phyloP scores from a whole-genome alignment of 1,140 invertebrate genomes.

The Hydropsyche tenuis region DNA sequence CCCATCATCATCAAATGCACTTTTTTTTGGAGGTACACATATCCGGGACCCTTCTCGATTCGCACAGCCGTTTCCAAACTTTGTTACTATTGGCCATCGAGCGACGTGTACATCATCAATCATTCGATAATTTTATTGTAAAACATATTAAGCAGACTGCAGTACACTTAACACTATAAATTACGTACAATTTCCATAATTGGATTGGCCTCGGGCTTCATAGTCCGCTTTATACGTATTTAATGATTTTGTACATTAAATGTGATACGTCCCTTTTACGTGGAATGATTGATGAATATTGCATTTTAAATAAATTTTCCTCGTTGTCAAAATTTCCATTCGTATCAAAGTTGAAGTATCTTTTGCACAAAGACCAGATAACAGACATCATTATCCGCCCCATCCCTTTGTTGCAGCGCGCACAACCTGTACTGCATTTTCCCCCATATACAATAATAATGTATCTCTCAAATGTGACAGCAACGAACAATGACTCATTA shows the following conservation, averaged over 20 bases:
- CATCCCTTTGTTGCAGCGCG: background rate
- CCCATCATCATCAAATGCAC: slow-evolving; percentile 29
- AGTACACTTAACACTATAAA: slow-evolving; percentile 24
- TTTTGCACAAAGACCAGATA: background rate
- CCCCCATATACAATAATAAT: slow-evolving; percentile 24
- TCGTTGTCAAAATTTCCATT: no score
- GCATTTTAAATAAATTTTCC: background rate
- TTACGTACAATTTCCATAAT: slow-evolving; percentile 22
- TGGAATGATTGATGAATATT: background rate
- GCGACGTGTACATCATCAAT: slow-evolving; percentile 13
- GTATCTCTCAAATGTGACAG: slow-evolving; percentile 46
- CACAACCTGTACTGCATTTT: slow-evolving; percentile 32
- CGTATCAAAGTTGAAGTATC: no score
- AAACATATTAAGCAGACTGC: slow-evolving; percentile 12
- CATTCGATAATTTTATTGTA: slow-evolving; percentile 18
- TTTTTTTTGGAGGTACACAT: slow-evolving; percentile 46
- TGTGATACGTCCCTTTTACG: background rate
- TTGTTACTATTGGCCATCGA: background rate
- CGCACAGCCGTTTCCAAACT: slow-evolving; percentile 35
- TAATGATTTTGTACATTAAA: slow-evolving; percentile 26
- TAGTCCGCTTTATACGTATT: slow-evolving; percentile 19
- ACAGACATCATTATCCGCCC: slow-evolving; percentile 27
- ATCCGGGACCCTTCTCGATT: slow-evolving; percentile 29
- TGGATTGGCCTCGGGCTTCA: background rate
- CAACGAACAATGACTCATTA: slow-evolving; percentile 49